Conservation (phyloP, 2,888 invertebrate genomes). For the Tricholauxania praeusta region DNA sequence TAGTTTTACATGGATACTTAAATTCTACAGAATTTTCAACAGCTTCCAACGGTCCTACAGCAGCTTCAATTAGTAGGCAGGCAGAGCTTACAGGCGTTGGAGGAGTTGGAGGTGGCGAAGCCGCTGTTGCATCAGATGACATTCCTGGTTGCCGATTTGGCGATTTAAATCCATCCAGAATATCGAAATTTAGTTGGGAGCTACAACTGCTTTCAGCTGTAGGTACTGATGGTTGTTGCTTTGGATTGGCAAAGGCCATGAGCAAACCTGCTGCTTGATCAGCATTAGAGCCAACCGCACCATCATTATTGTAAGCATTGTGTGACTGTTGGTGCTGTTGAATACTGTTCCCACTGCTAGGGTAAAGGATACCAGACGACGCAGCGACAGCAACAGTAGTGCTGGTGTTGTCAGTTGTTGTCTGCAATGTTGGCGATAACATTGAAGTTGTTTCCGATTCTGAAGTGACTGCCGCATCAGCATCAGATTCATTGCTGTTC, state of each 20-base stretch:
- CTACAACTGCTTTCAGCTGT: constrained; percentile 11
- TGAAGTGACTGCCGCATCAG: constrained; percentile 74
- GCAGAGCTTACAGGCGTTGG: constrained; percentile 76
- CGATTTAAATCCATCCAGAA: constrained; percentile 55
- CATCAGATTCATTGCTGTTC: constrained; percentile 70
- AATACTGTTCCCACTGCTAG: not conserved
- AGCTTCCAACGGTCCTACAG: constrained; percentile 81
- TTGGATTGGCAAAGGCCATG: constrained; percentile 69
- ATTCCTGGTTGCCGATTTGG: constrained; percentile 47
- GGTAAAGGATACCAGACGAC: not conserved
- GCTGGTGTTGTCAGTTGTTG: constrained; percentile 28
- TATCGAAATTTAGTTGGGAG: constrained; percentile 25
- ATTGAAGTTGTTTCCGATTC: constrained; percentile 76
- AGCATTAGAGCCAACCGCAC: constrained; percentile 43
- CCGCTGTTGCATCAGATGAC: constrained; percentile 17
- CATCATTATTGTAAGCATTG: not conserved
- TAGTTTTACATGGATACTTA: constrained; percentile 74
- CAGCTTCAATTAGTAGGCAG: constrained; percentile 85
- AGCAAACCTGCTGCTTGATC: constrained; percentile 73
- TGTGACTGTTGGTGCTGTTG: not conserved
- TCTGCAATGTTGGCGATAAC: constrained; percentile 69
- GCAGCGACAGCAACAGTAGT: not conserved
- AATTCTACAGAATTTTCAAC: constrained; percentile 71
- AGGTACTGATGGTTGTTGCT: not conserved
- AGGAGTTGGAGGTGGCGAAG: constrained; percentile 57